Conservation (phyloP, 2,797 vertebrate species). For the Manis pentadactyla region DNA sequence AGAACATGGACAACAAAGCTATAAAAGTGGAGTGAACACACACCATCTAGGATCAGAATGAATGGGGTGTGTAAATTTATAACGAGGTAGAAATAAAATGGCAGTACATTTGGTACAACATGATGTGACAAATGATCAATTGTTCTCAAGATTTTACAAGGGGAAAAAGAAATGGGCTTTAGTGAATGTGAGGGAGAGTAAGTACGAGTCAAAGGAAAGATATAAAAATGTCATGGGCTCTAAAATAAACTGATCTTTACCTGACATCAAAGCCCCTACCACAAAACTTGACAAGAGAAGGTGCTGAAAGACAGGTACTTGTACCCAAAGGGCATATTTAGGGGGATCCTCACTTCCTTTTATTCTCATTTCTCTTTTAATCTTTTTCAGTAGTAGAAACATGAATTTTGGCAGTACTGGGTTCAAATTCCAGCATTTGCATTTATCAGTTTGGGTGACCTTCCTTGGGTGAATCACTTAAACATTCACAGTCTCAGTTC, state of each 20-base stretch:
- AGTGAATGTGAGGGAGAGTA: not conserved
- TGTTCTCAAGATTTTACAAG: not conserved
- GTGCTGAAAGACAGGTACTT: not conserved
- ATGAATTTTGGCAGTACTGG: not conserved
- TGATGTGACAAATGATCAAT: not conserved
- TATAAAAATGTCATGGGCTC: not conserved
- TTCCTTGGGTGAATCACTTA: not conserved
- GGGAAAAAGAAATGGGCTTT: conserved; percentile 10
- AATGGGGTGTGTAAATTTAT: too few species aligned
- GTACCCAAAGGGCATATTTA: not conserved
- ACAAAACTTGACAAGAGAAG: not conserved
- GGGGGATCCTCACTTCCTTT: not conserved
- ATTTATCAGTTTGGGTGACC: not conserved
- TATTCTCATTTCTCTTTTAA: not conserved
- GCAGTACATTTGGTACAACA: not conserved
- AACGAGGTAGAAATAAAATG: not conserved
- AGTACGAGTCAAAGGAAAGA: not conserved
- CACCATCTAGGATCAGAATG: not conserved
- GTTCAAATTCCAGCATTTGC: not conserved
- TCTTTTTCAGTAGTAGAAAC: not conserved
- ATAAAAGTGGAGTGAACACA: not conserved
- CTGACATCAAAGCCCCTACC: not conserved
- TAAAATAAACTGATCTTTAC: conserved; percentile 12
- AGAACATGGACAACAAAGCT: not conserved
- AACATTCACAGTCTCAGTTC: not conserved